These are phyloP conservation scores for Sceliomorpha sp. DNA, from an alignment of 2,888 invertebrate genomes.

Conservation along the genomic window DNA sequence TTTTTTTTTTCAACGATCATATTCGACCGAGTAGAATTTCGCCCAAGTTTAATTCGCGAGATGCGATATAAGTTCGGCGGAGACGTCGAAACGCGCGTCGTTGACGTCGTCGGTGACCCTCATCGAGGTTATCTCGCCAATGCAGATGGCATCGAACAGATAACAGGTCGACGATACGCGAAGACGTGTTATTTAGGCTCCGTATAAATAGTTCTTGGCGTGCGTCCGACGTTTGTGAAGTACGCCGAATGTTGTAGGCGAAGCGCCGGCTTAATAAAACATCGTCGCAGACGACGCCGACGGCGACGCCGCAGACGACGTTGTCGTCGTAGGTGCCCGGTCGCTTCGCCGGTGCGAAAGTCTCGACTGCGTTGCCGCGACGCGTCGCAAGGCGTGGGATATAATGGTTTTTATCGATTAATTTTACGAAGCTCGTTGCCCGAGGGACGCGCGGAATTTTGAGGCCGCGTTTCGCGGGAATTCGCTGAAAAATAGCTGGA, in stretches of 20 bases:
- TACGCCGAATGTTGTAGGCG: slow-evolving; percentile 44
- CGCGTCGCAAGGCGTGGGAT: slow-evolving; percentile 39
- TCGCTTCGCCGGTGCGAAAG: too few relatives aligned
- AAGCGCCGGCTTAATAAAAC: slow-evolving; percentile 44
- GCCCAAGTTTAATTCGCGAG: too few relatives aligned
- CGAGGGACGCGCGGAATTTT: slow-evolving; percentile 37
- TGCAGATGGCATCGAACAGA: slow-evolving; percentile 23
- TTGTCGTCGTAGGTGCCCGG: slow-evolving; percentile 22
- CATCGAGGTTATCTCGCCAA: slow-evolving; percentile 25
- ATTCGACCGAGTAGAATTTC: too few relatives aligned
- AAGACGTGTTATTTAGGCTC: slow-evolving; percentile 34
- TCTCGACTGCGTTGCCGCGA: slow-evolving; percentile 9
- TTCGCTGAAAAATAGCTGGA: slow-evolving; percentile 34
- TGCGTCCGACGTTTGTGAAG: slow-evolving; percentile 45
- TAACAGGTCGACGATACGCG: slow-evolving; percentile 16
- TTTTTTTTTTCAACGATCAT: too few relatives aligned
- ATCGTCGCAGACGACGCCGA: too few relatives aligned
- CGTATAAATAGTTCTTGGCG: slow-evolving; percentile 48
- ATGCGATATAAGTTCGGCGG: too few relatives aligned
- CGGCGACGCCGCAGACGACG: too few relatives aligned
- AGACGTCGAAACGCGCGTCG: too few relatives aligned
- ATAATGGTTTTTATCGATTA: slow-evolving; percentile 51
- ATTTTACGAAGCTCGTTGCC: slow-evolving; percentile 33
- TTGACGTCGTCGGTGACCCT: too few relatives aligned
- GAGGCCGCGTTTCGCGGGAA: slow-evolving; percentile 42